A percentile compares a stretch with the other conserved stretches of the same genome.
These are phyloP conservation scores for Spheniscus humboldti DNA, from an alignment of 2,797 vertebrate species.

Conservation along the genomic window DNA sequence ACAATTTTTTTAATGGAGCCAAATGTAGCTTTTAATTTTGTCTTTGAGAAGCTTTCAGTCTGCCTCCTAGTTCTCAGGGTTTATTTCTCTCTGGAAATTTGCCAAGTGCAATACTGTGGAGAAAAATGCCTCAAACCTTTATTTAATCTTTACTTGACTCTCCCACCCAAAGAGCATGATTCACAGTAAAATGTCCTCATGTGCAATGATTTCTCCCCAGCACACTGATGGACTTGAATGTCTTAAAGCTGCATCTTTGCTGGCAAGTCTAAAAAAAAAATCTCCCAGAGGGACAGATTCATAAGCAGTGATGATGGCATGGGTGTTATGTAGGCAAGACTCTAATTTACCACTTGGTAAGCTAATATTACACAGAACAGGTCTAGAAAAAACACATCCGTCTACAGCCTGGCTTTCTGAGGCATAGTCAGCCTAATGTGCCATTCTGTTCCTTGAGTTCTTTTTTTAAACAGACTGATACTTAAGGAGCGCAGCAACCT, in stretches of 20 bases:
- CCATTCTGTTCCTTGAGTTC: not conserved
- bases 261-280: not conserved
- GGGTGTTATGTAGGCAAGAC: not conserved
- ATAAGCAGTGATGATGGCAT: not conserved
- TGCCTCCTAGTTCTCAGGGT: not conserved
- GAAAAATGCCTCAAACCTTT: not conserved
- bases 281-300: not conserved
- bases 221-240: not conserved
- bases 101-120: not conserved
- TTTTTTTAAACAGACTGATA: not conserved
- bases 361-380: not conserved
- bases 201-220: not conserved
- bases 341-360: not conserved
- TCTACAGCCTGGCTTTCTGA: not conserved
- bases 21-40: not conserved
- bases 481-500: not conserved
- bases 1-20: not conserved
- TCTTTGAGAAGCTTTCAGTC: constrained; percentile 12
- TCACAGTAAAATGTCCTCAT: not conserved
- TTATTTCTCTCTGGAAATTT: constrained; percentile 12
- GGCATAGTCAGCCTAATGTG: not conserved
- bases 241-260: not conserved
- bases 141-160: constrained; percentile 2
- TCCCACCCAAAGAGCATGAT: not conserved
- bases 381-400: not conserved